Conservation (phyloP, 2,797 vertebrate species). For the Dendrocincla tyrannina region DNA sequence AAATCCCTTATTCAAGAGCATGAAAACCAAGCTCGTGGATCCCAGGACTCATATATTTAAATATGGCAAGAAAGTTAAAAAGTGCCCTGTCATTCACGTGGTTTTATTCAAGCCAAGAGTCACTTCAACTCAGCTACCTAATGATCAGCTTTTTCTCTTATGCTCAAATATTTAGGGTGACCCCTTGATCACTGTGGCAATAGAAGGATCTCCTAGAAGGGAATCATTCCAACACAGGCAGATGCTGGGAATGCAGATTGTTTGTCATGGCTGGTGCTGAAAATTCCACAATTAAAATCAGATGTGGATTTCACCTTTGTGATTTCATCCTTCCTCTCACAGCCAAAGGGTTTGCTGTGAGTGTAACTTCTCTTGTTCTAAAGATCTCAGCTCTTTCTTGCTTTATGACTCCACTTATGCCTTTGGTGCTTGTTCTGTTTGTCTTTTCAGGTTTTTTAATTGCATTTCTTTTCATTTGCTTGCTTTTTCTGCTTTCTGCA, state of each 20-base stretch:
- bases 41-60: rapidly evolving
- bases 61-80: background rate
- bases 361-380: background rate
- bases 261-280: background rate
- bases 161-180: background rate
- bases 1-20: background rate
- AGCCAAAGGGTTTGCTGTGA: background rate
- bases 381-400: background rate
- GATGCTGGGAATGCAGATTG: background rate
- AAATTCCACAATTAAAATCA: background rate
- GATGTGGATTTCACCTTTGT: background rate
- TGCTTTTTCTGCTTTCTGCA: background rate
- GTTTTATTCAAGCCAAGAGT: background rate
- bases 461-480: background rate
- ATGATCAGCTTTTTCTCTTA: rapidly evolving
- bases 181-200: background rate
- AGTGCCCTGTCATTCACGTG: background rate
- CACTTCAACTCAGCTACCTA: background rate
- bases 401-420: background rate
- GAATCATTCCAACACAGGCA: background rate
- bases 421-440: background rate
- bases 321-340: background rate
- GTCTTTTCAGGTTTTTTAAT: background rate
- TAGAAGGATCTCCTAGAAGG: background rate
- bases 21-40: background rate